Evolutionary conservation across 2,797 vertebrate species (phyloP), one percentile per base, ranked within the genome.

Genomic region (Florisuga fusca): DNA sequence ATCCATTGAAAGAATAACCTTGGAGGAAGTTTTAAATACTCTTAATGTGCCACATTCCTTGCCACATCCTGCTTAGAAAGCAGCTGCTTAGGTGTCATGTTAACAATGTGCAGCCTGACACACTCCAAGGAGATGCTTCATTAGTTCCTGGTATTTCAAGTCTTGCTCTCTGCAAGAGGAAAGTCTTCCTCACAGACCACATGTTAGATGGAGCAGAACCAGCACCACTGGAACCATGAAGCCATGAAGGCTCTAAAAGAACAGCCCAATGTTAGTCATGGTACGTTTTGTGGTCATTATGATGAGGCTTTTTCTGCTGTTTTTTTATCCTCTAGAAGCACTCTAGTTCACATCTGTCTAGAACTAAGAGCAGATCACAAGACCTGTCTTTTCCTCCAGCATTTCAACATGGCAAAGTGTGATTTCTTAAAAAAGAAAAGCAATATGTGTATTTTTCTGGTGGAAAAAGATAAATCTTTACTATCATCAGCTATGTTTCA

Each of bases 351-450:
- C 4, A 53, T 12, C 10, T 29, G 2, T 22, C 51, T 36, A 50
- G 4, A 9, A 73, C 3, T 11, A 91, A 14, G 11, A 73, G 6
- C 5, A 79, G 6, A 48, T 27, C 15, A 74, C 66, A 69, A 12
- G 0, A 1, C 14, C 25, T 1, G 2, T 3, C 2, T 21, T 84
- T 68, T 88, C 9, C 27, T 72, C 8, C 45, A 83, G 25, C 54
- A 71, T 54, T 84, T 66, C 31, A 64, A 26, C 3, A 43, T 9
- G 4, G 2, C 9, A 57, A 63, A n/a, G 2, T 31, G 17, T 21
- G 15, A 58, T 80, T 43, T 80, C 21, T 61, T 54, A 34, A 48
- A 73, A 82, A 64, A 6, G 20, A 2, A 45, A 25, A n/a, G 15
- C 10, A 17, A 27, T 54, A 31, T 1, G 1, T 13, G 7, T 13